phyloP scores from a whole-genome alignment of 35 echinoderm and acorn worm genomes.

The Amphiura filiformis region DNA sequence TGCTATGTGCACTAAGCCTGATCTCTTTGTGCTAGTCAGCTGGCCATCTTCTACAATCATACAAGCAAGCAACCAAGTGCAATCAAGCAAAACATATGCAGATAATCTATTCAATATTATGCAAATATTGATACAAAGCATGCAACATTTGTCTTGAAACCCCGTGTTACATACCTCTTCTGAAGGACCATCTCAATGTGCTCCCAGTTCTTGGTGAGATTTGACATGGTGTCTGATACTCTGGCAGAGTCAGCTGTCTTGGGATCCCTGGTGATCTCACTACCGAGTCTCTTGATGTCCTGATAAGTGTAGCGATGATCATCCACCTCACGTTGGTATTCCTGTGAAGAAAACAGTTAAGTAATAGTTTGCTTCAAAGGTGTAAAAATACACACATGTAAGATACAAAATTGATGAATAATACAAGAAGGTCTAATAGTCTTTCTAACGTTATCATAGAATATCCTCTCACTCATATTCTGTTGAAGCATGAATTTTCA shows the following conservation, averaged over 20 bases:
- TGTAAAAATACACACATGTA: too few species aligned
- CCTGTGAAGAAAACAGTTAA: constrained; percentile 52
- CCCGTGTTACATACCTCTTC: constrained; percentile 56
- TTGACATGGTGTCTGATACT: constrained; percentile 76
- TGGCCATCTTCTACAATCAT: neutral
- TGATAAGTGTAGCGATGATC: constrained; percentile 86
- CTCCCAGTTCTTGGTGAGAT: constrained; percentile 98
- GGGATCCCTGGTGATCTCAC: constrained; percentile 83
- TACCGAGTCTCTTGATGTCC: constrained; percentile 91
- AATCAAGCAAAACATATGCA: neutral
- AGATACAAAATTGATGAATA: too few species aligned
- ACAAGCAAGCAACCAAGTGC: neutral
- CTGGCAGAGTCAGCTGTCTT: constrained; percentile 71
- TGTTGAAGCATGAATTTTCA: too few species aligned
- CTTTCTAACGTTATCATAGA: too few species aligned
- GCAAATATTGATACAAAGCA: neutral
- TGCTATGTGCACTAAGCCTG: neutral
- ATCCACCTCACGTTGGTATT: constrained; percentile 86
- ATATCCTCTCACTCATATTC: too few species aligned
- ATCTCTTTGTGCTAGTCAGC: neutral
- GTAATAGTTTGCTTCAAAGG: neutral
- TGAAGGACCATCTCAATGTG: constrained; percentile 72
- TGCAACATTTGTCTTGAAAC: neutral
- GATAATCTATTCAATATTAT: neutral
- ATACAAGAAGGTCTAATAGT: too few species aligned